Evolutionary conservation across 2,888 invertebrate genomes (phyloP).

Genomic region (Siphlonurus alternatus): DNA sequence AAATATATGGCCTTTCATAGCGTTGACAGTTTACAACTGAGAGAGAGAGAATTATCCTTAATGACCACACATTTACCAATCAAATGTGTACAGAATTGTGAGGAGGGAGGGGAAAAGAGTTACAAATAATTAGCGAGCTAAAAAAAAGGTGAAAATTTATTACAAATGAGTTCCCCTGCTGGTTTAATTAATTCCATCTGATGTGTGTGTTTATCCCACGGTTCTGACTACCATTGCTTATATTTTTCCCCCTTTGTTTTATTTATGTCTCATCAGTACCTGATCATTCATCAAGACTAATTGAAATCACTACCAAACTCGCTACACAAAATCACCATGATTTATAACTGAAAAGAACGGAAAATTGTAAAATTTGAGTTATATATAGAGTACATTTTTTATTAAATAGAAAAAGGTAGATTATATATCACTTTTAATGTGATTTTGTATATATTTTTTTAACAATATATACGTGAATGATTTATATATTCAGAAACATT

Average conservation of each 20-base stretch:
- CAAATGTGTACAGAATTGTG: not conserved
- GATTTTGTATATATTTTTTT: not conserved
- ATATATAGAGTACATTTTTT: not conserved
- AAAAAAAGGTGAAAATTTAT: not conserved
- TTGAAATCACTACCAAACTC: not conserved
- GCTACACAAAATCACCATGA: not conserved
- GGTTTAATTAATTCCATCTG: not conserved
- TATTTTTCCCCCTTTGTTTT: not conserved
- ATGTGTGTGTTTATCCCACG: not conserved
- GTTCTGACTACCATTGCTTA: not conserved
- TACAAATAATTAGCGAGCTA: no score
- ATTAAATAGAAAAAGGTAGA: not conserved
- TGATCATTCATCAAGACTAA: not conserved
- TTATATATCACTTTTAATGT: not conserved
- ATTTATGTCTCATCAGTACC: not conserved
- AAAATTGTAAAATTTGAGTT: not conserved
- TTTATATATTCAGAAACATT: not conserved
- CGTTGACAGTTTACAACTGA: not conserved
- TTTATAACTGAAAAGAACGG: not conserved
- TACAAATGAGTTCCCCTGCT: not conserved
- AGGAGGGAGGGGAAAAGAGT: not conserved
- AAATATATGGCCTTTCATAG: not conserved
- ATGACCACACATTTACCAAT: not conserved
- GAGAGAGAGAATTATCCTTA: not conserved
- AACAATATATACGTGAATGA: not conserved